Conservation (phyloP, 1,140 invertebrate genomes). For the Drosophila ercepeae region DNA sequence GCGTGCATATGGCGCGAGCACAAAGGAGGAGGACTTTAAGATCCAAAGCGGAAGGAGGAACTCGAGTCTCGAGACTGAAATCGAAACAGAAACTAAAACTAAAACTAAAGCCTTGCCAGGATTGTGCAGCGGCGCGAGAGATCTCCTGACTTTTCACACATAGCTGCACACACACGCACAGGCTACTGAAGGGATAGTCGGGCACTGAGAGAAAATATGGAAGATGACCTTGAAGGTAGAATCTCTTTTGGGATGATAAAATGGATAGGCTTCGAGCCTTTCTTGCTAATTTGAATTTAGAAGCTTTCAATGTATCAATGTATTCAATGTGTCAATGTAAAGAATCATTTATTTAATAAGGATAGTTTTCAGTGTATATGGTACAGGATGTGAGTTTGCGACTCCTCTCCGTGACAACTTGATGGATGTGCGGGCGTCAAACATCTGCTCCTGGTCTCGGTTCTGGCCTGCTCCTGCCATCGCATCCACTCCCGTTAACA, state of each 20-base stretch:
- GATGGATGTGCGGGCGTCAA: conserved; percentile 64
- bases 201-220: conserved; percentile 1
- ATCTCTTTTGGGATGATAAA: too few relatives aligned
- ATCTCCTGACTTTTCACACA: conserved; percentile 65
- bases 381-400: conserved; percentile 14
- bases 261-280: too few relatives aligned
- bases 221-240: neutral
- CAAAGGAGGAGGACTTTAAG: conserved; percentile 33
- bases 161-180: conserved; percentile 50
- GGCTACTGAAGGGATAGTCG: conserved; percentile 11
- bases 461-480: conserved; percentile 11
- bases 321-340: too few relatives aligned
- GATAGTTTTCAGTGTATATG: conserved; percentile 2
- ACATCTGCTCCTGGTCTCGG: conserved; percentile 25
- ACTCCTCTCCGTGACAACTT: conserved; percentile 43
- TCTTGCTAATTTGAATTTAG: too few relatives aligned
- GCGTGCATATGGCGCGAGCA: conserved; percentile 5
- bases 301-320: too few relatives aligned
- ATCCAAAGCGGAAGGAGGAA: conserved; percentile 16
- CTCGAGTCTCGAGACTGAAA: conserved; percentile 11
- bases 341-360: neutral
- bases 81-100: conserved; percentile 29
- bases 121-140: conserved; percentile 30
- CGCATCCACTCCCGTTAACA: neutral
- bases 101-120: conserved; percentile 39